phyloP scores from a whole-genome alignment of 1,140 invertebrate genomes.

The Platyscapa corneri region DNA sequence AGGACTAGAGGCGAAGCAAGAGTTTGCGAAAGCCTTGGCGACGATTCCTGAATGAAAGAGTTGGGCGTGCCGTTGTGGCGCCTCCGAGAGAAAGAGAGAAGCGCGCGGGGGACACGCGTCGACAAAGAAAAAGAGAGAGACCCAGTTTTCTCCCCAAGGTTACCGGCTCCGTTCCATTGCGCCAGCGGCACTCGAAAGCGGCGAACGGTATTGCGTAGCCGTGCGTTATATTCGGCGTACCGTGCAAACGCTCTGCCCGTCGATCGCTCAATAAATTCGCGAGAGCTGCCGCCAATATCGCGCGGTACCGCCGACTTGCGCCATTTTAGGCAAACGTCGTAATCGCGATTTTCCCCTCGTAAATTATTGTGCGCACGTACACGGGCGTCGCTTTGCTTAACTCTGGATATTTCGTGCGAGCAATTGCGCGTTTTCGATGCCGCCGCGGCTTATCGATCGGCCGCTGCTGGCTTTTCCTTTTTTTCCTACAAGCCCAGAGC shows the following conservation, averaged over 20 bases:
- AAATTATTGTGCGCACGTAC: neutral
- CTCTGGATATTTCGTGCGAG: neutral
- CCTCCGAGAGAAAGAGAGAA: neutral
- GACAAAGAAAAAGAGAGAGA: slow-evolving; percentile 46
- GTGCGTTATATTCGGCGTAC: no score
- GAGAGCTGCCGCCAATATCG: no score
- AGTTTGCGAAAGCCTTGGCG: neutral
- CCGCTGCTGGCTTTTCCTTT: neutral
- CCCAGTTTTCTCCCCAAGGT: slow-evolving; percentile 16
- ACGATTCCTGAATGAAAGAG: neutral
- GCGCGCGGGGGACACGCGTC: neutral
- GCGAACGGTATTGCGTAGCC: no score
- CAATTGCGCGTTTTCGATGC: neutral
- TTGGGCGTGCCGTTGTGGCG: neutral
- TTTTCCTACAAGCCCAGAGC: neutral
- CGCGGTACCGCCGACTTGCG: neutral
- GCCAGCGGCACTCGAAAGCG: neutral
- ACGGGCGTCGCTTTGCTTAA: no score
- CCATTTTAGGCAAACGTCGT: neutral
- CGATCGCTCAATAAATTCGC: no score
- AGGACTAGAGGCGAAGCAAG: neutral
- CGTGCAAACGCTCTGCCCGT: no score
- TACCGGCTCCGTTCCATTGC: neutral
- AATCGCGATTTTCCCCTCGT: neutral
- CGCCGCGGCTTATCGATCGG: neutral